Conservation (phyloP, 1,140 invertebrate species). For the Steinernema feltiae region DNA sequence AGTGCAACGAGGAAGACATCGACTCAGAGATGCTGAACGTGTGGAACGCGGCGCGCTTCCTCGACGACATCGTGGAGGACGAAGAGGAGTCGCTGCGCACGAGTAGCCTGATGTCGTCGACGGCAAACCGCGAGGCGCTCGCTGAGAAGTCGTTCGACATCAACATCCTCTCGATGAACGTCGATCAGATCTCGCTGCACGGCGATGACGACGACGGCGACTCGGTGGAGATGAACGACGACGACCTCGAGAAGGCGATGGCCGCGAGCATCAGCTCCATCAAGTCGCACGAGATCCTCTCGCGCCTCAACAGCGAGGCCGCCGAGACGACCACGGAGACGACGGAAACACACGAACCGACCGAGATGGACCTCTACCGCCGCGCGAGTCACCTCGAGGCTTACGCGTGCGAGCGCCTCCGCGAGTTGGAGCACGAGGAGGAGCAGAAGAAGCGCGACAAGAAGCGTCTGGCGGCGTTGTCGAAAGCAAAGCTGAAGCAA, state of each 20-base stretch:
- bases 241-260: conserved; percentile 30
- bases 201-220: conserved; percentile 17
- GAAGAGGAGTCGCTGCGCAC: conserved; percentile 19
- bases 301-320: not conserved
- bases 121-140: conserved; percentile 21
- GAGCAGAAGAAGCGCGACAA: conserved; percentile 17
- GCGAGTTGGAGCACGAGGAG: conserved; percentile 13
- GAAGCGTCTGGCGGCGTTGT: conserved; percentile 2
- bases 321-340: not conserved
- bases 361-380: conserved; percentile 26
- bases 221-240: conserved; percentile 13
- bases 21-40: conserved; percentile 21
- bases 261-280: conserved; percentile 26
- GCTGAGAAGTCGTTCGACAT: conserved; percentile 12
- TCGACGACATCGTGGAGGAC: conserved; percentile 29
- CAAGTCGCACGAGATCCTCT: conserved; percentile 22
- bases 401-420: conserved; percentile 19
- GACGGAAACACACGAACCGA: conserved; percentile 9
- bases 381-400: conserved; percentile 23
- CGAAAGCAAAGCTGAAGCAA: conserved; percentile 21
- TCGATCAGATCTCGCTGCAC: not conserved
- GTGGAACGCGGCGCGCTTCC: conserved; percentile 16
- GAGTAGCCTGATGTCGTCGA: not conserved
- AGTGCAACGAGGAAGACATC: conserved; percentile 29
- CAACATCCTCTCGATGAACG: conserved; percentile 21